A percentile compares a stretch with the other conserved stretches of the same genome.
These are phyloP conservation scores for Maniola jurtina DNA, from an alignment of 1,140 invertebrate species.

Conservation along the genomic window DNA sequence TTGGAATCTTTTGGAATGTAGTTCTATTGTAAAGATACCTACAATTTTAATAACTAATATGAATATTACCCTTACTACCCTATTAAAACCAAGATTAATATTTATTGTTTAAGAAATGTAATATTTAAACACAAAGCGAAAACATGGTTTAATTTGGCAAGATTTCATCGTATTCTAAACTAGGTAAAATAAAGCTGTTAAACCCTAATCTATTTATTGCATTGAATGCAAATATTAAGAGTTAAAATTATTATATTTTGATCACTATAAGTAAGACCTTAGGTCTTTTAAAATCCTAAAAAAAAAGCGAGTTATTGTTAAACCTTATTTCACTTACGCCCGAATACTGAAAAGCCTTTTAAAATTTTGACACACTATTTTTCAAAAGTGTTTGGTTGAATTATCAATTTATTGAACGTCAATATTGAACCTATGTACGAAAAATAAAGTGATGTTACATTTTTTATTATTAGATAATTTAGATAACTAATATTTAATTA, in stretches of 20 bases:
- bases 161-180: constrained; percentile 32
- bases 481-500: too few species aligned
- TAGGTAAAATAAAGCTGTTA: constrained; percentile 7
- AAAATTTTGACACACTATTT: too few species aligned
- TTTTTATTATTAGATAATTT: too few species aligned
- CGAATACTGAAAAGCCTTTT: background rate
- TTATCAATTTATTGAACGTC: too few species aligned
- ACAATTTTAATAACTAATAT: background rate
- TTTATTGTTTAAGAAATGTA: background rate
- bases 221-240: constrained; percentile 9
- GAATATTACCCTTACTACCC: background rate
- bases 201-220: background rate
- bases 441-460: too few species aligned
- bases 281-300: background rate
- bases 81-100: too few species aligned
- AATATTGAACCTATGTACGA: too few species aligned
- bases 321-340: background rate
- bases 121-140: background rate
- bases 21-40: too few species aligned
- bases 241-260: background rate
- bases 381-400: too few species aligned
- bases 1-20: too few species aligned
- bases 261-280: background rate
- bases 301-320: constrained; percentile 4
- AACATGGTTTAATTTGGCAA: constrained; percentile 23